Percentiles rank a stretch among this genome's conserved stretches.
Conservation (phyloP, 2,888 invertebrate species). For the Mongoloraphidia duomilia region DNA sequence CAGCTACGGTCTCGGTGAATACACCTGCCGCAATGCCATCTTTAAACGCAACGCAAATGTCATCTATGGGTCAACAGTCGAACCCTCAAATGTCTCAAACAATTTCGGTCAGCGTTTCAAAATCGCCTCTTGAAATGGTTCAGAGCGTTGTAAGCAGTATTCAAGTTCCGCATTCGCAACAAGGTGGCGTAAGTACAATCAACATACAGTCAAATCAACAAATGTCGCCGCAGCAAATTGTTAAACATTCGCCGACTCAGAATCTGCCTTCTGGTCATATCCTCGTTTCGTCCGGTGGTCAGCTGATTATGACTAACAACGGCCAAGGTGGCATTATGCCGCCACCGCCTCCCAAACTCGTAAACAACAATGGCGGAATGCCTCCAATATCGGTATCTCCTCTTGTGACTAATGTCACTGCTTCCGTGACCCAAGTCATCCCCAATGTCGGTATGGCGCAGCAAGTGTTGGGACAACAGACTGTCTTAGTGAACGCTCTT, state of each 20-base stretch:
- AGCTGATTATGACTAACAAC: conserved; percentile 50
- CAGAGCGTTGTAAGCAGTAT: conserved; percentile 60
- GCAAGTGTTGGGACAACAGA: conserved; percentile 57
- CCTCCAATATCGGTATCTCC: conserved; percentile 46
- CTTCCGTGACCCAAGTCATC: conserved; percentile 48
- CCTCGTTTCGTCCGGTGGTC: conserved; percentile 61
- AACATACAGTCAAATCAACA: conserved; percentile 25
- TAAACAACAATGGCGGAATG: conserved; percentile 30
- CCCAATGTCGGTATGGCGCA: conserved; percentile 47
- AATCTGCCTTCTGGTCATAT: conserved; percentile 50
- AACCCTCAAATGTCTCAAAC: conserved; percentile 30
- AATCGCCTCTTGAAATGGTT: conserved; percentile 62
- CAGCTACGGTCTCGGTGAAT: conserved; percentile 61
- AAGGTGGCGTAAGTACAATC: conserved; percentile 16
- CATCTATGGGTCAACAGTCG: conserved; percentile 29
- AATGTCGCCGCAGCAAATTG: conserved; percentile 27
- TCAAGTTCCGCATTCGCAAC: conserved; percentile 37
- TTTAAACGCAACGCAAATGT: conserved; percentile 26
- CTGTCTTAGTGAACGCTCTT: conserved; percentile 67
- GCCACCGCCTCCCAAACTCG: conserved; percentile 40
- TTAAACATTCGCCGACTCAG: conserved; percentile 33
- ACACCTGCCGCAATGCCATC: conserved; percentile 36
- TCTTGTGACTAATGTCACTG: conserved; percentile 49
- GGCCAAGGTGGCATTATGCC: conserved; percentile 46
- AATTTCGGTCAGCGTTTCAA: conserved; percentile 30